Conservation (phyloP, 2,113 vertebrate genomes). For the Azemiops feae region DNA sequence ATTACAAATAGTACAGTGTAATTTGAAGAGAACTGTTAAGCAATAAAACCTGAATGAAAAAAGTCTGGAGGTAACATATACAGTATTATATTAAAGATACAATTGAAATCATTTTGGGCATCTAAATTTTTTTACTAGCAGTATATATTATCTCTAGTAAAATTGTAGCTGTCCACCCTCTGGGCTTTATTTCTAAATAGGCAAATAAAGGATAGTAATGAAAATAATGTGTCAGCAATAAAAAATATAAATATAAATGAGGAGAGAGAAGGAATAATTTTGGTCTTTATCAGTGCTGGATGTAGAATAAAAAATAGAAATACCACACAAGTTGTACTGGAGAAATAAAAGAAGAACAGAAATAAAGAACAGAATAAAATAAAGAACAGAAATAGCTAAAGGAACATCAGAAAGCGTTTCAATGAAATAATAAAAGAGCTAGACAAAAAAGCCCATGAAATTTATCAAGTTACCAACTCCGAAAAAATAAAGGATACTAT, state of each 20-base stretch:
- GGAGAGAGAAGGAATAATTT: not conserved
- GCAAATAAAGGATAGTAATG: not conserved
- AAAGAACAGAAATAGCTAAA: not conserved
- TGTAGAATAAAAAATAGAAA: not conserved
- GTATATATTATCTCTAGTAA: not conserved
- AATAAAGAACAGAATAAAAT: not conserved
- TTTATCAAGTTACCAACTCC: not conserved
- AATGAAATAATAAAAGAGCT: not conserved
- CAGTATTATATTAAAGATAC: not conserved
- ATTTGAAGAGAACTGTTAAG: not conserved
- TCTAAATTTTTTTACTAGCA: not conserved
- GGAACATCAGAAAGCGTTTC: not conserved
- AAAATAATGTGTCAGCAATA: not conserved
- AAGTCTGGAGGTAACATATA: not conserved
- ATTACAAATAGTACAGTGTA: not conserved
- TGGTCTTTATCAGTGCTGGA: not conserved
- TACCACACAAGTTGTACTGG: not conserved
- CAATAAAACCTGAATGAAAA: not conserved
- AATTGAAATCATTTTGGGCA: not conserved
- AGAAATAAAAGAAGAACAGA: not conserved
- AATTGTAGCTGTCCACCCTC: not conserved
- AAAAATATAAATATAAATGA: not conserved
- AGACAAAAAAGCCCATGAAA: too few relatives aligned
- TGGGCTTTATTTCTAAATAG: not conserved
- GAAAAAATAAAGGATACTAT: not conserved